Evolutionary conservation across 2,113 vertebrate genomes (phyloP).

Genomic region (Tetraodon nigroviridis): DNA sequence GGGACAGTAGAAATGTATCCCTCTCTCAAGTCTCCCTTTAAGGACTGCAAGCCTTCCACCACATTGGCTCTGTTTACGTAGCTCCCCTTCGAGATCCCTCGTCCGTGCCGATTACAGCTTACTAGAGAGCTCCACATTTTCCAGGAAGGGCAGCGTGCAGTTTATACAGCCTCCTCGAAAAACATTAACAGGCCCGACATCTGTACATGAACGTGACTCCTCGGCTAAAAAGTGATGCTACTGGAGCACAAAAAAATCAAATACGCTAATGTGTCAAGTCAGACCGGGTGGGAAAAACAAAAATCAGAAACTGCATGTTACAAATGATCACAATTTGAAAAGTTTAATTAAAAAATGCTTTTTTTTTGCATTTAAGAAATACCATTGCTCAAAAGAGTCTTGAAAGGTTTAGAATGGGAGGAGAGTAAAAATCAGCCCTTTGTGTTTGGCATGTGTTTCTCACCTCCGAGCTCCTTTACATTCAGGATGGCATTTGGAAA

Average conservation of each 20-base stretch:
- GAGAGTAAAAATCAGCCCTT: no score
- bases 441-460: constrained; percentile 16
- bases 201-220: constrained; percentile 28
- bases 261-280: no score
- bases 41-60: constrained; percentile 27
- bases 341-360: no score
- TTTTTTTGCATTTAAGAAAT: no score
- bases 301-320: no score
- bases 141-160: constrained; percentile 52
- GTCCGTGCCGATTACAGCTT: constrained; percentile 54
- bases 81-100: constrained; percentile 37
- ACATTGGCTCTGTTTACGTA: constrained; percentile 38
- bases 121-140: constrained; percentile 43
- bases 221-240: constrained; percentile 31
- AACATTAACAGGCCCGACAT: constrained; percentile 48
- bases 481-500: constrained; percentile 96
- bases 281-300: no score
- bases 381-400: no score
- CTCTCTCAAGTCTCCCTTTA: constrained; percentile 32
- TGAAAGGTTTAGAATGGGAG: no score
- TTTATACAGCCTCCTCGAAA: constrained; percentile 30
- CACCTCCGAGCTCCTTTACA: constrained; percentile 99
- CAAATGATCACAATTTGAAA: no score
- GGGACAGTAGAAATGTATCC: constrained; percentile 18
- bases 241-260: constrained; percentile 11